Base-by-base conservation (phyloP, 2,113 vertebrate genomes). In the Argyrosomus japonicus region DNA sequence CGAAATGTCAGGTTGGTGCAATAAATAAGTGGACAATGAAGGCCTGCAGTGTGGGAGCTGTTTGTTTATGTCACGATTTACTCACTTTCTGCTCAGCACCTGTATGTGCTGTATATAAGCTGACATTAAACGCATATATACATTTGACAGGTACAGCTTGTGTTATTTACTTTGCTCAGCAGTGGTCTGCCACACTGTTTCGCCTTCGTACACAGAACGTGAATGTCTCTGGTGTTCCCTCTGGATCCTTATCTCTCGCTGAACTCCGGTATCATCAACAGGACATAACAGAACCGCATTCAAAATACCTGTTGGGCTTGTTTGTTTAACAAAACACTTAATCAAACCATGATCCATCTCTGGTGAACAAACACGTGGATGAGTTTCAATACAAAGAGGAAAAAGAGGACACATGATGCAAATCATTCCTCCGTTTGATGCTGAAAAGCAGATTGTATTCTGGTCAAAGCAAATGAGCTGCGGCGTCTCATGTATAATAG, bases 281-380 rank as follows among this genome's bases (percentile, higher is more conserved):
- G 36, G 36, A 40, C 36, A 40, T 21, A 23, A n/a, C 13, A 19
- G 8, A 70, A 58, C 7, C 10, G n/a, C 13, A 2, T 27, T 57
- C 43, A 63, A 27, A 63, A 65, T n/a, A 43, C 50, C 12, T 54
- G 13, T 15, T 25, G 36, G 18, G 17, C 58, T n/a, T 79, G 51
- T 83, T 83, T 84, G 63, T 69, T 79, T 51, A 85, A 54, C 54
- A 14, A 45, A 72, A 57, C 32, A n/a, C 3, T n/a, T n/a, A 47
- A 11, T 27, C 9, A 23, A 21, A 2, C 36, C 3, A 11, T 15
- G n/a, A 13, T 12, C 40, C 5, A 4, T 51, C 13, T 51, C 57
- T 32, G 2, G 36, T 7, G 13, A 45, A 47, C 15, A 47, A 29
- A 47, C 8, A n/a, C 68, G 19, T 43, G 25, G 63, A 36, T 32